Evolutionary conservation across 2,888 invertebrate species (phyloP).

Genomic region (Dryococelus australis): DNA sequence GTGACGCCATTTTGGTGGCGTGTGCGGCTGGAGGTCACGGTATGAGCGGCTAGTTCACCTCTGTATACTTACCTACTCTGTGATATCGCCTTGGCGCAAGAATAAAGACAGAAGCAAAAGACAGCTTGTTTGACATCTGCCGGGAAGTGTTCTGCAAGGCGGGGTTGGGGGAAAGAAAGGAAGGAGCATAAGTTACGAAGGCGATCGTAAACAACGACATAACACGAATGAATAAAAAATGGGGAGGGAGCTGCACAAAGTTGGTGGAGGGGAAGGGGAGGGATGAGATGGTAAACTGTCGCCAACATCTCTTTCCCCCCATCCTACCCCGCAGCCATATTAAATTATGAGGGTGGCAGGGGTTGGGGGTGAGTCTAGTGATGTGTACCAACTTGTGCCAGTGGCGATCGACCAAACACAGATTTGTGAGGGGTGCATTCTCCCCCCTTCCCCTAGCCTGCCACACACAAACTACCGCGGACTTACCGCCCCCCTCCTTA

Average conservation of each 20-base stretch:
- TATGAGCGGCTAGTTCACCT: no score
- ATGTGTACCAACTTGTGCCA: slow-evolving; percentile 21
- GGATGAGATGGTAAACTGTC: not conserved
- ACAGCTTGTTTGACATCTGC: not conserved
- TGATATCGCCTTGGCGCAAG: not conserved
- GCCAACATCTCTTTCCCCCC: not conserved
- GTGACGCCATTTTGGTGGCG: no score
- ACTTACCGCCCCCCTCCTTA: not conserved
- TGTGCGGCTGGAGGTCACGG: no score
- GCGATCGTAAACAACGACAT: not conserved
- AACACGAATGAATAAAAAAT: not conserved
- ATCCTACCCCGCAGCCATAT: not conserved
- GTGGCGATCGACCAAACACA: slow-evolving; percentile 34
- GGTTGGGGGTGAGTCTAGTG: not conserved
- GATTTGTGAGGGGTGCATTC: slow-evolving; percentile 28
- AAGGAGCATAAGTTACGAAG: not conserved
- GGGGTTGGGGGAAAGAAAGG: slow-evolving; percentile 20
- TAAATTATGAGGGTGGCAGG: not conserved
- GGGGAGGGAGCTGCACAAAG: not conserved
- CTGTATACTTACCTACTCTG: not conserved
- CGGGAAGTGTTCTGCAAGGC: not conserved
- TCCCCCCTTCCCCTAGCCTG: not conserved
- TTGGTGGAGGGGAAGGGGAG: not conserved
- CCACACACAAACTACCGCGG: slow-evolving; percentile 31
- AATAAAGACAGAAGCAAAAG: not conserved